These are phyloP conservation scores for Vespertilio murinus DNA, from an alignment of 2,797 vertebrate genomes.

Conservation along the genomic window DNA sequence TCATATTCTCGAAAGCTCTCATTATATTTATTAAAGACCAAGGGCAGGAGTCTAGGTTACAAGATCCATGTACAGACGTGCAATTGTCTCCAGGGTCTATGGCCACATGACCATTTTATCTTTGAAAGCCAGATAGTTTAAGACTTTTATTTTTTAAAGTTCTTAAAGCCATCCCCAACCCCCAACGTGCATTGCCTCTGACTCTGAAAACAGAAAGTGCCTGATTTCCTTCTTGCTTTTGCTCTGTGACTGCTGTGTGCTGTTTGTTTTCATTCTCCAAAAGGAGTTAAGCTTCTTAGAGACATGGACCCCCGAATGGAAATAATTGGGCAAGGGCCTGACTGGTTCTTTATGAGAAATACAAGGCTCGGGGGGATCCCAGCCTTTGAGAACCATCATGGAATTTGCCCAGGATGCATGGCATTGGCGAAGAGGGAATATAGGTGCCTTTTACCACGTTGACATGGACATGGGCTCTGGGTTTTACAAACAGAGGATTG, in stretches of 20 bases:
- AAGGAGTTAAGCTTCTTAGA: slow-evolving; percentile 46
- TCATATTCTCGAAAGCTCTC: neutral
- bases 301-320: neutral
- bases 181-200: neutral
- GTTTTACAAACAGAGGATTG: slow-evolving; percentile 51
- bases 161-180: neutral
- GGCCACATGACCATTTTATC: neutral
- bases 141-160: neutral
- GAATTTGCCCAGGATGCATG: slow-evolving; percentile 6
- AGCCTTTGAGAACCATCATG: neutral
- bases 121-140: neutral
- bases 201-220: neutral
- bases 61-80: neutral
- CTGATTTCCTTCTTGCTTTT: neutral
- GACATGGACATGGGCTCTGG: neutral
- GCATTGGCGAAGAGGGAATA: neutral
- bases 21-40: neutral
- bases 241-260: neutral
- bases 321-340: slow-evolving; percentile 49
- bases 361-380: neutral
- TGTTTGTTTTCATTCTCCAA: neutral
- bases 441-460: slow-evolving; percentile 36
- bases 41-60: neutral
- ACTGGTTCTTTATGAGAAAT: slow-evolving; percentile 60
- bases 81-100: neutral